phyloP scores from a whole-genome alignment of 2,888 invertebrate species.

The Sinhomidia bicolor region DNA sequence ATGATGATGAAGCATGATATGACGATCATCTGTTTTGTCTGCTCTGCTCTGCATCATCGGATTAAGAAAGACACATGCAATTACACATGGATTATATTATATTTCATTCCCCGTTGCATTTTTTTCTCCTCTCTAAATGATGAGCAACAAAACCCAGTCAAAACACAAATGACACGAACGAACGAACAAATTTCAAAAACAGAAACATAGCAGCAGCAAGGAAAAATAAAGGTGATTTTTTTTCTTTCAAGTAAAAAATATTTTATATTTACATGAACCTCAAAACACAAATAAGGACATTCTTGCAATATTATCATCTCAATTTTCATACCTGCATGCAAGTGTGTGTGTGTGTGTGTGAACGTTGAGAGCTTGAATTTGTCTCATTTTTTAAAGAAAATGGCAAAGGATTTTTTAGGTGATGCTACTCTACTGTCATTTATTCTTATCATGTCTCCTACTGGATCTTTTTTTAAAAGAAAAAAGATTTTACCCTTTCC shows the following conservation, averaged over 20 bases:
- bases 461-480: too few relatives aligned
- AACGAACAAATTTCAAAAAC: not conserved
- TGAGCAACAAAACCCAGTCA: not conserved
- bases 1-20: not conserved
- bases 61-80: conserved; percentile 49
- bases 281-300: too few relatives aligned
- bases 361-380: too few relatives aligned
- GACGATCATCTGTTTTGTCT: conserved; percentile 13
- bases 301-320: conserved; percentile 27
- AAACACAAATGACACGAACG: conserved; percentile 10
- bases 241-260: too few relatives aligned
- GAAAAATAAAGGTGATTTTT: not conserved
- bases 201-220: not conserved
- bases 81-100: conserved; percentile 28
- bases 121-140: not conserved
- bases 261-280: too few relatives aligned
- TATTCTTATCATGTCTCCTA: too few relatives aligned
- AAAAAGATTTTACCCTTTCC: too few relatives aligned
- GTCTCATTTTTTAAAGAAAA: too few relatives aligned
- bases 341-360: not conserved
- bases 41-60: conserved; percentile 31
- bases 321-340: too few relatives aligned
- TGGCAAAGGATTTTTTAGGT: too few relatives aligned
- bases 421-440: not conserved
- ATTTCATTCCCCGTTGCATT: not conserved